A percentile compares a stretch with the other conserved stretches of the same genome.
Conservation (phyloP, 2,113 vertebrate species). For the Dasyprocta punctata region DNA sequence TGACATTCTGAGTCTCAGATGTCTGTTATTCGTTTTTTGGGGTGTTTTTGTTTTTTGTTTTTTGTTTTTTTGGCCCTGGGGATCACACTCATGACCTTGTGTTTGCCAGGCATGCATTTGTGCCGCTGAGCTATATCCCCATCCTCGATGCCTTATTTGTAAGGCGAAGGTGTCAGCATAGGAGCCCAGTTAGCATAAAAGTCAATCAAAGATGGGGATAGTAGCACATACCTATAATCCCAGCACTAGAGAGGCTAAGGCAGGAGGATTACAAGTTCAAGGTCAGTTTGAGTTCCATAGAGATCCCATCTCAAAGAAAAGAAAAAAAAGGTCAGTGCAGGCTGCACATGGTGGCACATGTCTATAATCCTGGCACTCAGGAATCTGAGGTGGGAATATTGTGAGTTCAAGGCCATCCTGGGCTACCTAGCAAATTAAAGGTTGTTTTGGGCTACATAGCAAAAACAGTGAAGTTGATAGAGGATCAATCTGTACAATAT, state of each 20-base stretch:
- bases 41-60: too few species aligned
- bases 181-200: neutral
- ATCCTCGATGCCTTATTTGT: neutral
- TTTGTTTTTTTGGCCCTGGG: too few species aligned
- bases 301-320: neutral
- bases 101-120: too few species aligned
- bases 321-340: neutral
- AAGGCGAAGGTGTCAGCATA: neutral
- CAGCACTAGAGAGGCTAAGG: neutral
- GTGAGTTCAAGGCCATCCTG: neutral
- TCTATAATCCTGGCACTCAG: neutral
- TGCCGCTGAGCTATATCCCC: too few species aligned
- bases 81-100: too few species aligned
- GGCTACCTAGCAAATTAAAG: neutral
- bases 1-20: neutral
- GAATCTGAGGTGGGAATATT: neutral
- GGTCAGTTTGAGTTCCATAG: neutral
- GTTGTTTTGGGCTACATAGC: neutral
- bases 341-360: neutral
- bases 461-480: neutral
- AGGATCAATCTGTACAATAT: neutral
- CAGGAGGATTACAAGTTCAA: neutral
- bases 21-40: neutral
- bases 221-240: neutral
- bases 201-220: neutral